Evolutionary conservation across 2,113 vertebrate species (phyloP).

Genomic region (Saccopteryx leptura): DNA sequence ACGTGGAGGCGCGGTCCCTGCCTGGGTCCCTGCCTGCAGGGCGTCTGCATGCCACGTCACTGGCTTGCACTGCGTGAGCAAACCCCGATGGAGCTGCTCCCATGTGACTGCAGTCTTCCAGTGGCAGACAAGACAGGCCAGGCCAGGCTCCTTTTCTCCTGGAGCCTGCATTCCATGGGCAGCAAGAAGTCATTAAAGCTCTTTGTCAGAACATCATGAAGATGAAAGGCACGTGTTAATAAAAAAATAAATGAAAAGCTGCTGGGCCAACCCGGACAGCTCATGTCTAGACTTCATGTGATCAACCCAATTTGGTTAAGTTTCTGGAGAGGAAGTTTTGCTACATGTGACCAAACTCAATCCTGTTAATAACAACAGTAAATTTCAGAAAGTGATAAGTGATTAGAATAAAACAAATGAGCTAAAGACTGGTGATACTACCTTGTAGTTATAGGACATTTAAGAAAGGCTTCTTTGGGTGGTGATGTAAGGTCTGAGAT

Average conservation of each 20-base stretch:
- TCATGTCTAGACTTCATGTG: background rate
- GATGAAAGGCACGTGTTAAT: background rate
- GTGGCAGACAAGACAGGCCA: background rate
- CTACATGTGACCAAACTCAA: background rate
- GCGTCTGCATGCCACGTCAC: background rate
- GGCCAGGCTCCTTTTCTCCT: background rate
- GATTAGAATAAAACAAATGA: background rate
- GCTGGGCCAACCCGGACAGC: background rate
- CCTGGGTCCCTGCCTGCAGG: background rate
- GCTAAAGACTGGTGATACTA: background rate
- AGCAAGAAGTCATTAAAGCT: background rate
- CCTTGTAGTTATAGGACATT: background rate
- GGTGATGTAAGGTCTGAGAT: background rate
- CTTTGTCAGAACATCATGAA: background rate
- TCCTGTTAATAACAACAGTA: background rate
- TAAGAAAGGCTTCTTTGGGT: background rate
- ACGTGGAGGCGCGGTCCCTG: too few species aligned
- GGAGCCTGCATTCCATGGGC: background rate
- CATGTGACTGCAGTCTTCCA: background rate
- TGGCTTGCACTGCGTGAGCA: background rate
- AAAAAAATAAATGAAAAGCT: background rate
- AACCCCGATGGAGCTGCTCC: background rate
- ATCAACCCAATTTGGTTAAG: background rate
- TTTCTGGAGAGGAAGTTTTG: background rate
- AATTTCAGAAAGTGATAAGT: background rate